phyloP scores from a whole-genome alignment of 2,113 vertebrate species.

The Anguilla rostrata region DNA sequence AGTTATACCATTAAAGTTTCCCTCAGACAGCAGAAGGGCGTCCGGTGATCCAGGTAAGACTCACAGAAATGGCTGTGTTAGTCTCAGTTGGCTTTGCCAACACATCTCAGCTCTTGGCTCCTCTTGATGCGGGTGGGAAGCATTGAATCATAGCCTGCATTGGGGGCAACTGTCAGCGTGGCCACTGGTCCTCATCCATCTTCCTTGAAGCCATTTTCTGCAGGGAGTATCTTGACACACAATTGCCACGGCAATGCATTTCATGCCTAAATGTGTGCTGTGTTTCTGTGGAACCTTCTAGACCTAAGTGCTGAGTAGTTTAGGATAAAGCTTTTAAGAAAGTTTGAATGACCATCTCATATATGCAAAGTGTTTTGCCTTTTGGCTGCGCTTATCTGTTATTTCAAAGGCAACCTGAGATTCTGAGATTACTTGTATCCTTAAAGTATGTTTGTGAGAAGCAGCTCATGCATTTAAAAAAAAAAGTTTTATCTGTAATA shows the following conservation, averaged over 20 bases:
- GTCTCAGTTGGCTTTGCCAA: conserved; percentile 5
- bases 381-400: conserved; percentile 40
- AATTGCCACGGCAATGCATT: not conserved
- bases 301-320: conserved; percentile 28
- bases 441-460: not conserved
- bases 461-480: not conserved
- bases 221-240: not conserved
- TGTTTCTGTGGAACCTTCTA: not conserved
- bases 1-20: conserved; percentile 5
- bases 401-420: conserved; percentile 38
- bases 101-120: not conserved
- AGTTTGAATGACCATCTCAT: conserved; percentile 56
- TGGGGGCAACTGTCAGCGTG: not conserved
- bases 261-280: not conserved
- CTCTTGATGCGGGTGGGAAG: conserved; percentile 18
- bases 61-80: not conserved
- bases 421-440: not conserved
- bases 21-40: conserved; percentile 13
- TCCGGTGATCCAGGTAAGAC: conserved; percentile 26
- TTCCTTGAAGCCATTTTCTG: not conserved
- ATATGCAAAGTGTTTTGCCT: conserved; percentile 51
- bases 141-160: not conserved
- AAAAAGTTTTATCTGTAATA: not conserved
- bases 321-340: conserved; percentile 22
- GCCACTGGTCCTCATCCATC: not conserved